Conservation (phyloP, 2,113 vertebrate species). For the Gallinago paraguaiae region DNA sequence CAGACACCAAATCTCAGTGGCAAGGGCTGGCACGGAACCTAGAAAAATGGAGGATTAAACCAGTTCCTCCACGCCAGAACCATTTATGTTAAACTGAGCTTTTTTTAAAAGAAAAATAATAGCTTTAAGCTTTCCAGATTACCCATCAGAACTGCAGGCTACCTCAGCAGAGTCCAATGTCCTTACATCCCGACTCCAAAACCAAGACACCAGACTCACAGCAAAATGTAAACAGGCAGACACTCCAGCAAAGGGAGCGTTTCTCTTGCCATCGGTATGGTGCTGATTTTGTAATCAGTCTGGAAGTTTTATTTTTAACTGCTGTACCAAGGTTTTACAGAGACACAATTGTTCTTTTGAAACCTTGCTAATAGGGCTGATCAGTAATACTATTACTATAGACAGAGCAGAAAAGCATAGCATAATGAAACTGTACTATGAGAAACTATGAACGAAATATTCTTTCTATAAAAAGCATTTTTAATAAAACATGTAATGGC, state of each 20-base stretch:
- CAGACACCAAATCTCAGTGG: not conserved
- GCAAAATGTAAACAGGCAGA: not conserved
- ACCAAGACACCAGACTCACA: not conserved
- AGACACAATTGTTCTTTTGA: slow-evolving; percentile 53
- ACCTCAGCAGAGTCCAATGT: not conserved
- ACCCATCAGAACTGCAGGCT: not conserved
- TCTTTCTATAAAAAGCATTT: slow-evolving; percentile 37
- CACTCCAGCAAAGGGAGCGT: not conserved
- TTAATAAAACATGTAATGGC: slow-evolving; percentile 51
- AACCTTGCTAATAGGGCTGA: slow-evolving; percentile 23
- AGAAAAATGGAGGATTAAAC: not conserved
- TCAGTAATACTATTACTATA: slow-evolving; percentile 42
- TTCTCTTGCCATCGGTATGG: not conserved
- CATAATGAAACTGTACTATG: not conserved
- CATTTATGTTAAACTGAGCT: not conserved
- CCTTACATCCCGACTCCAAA: not conserved
- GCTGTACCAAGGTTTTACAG: slow-evolving; percentile 34
- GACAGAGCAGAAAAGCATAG: slow-evolving; percentile 5
- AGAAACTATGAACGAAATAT: slow-evolving; percentile 8
- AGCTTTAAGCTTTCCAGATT: not conserved
- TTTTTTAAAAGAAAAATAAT: not conserved
- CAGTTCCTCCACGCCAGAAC: not conserved
- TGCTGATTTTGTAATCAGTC: slow-evolving; percentile 27
- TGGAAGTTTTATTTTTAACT: slow-evolving; percentile 48
- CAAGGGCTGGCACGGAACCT: not conserved